Base-by-base conservation (phyloP, 2,888 invertebrate species). In the Ditylenchus weischeri region DNA sequence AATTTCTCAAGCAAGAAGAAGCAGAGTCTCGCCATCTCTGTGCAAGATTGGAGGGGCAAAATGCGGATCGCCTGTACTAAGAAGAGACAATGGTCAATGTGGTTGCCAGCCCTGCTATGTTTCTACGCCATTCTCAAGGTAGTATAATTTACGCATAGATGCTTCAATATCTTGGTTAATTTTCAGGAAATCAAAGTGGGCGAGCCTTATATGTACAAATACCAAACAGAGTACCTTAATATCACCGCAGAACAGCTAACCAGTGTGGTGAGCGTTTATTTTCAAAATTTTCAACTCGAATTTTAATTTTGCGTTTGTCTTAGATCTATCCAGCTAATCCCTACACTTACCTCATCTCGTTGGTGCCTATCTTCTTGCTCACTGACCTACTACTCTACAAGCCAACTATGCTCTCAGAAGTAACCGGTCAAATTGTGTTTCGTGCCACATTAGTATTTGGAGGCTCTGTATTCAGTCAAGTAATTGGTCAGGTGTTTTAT, bases 381-480 rank as follows among this genome's bases (percentile, higher is more conserved):
- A 76, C 74, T 18, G 74, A 74, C 48, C 49, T 74, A 21, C 62
- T 76, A 18, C 69, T 74, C 62, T 74, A 74, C 64, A 75, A 76
- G 63, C 74, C 74, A 49, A 74, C 74, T 6, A 74, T 74, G 74
- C 29, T 76, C n/a, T 29, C 67, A 21, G 74, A 74, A 65, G 65
- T 74, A 35, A 43, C 76, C 8, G 74, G 74, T 21, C 74, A 74
- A 58, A 75, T 74, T 36, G 69, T 59, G 19, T 76, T 74, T 59
- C 68, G 74, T 1, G 59, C 63, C 15, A 65, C 76, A 15, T 74
- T 76, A 19, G 74, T 74, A 21, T 74, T 74, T 63, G 70, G 69
- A 10, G 49, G 63, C n/a, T 68, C 69, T 36, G 69, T 74, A 15
- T 21, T 57, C 15, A 59, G 62, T 15, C 74, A 76, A 38, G 62